Base-by-base conservation (phyloP, 1,140 invertebrate species). In the Ceratina calcarata region DNA sequence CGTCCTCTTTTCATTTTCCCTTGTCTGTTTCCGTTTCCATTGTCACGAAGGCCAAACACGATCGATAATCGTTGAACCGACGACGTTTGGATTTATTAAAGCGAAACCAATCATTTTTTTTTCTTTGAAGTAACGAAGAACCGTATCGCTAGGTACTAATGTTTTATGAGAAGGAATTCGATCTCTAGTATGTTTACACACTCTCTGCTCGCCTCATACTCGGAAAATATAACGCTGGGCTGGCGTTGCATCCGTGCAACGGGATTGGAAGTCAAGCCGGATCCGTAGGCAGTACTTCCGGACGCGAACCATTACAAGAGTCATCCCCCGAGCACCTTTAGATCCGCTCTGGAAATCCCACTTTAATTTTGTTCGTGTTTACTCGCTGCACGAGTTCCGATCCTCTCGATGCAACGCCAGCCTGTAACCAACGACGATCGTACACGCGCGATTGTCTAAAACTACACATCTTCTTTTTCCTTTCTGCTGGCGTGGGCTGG, bases 361-460 rank as follows among this genome's bases (percentile, higher is more conserved):
- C 2, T 45, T 45, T 45, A 45, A 10, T 10, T 45, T 10, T 45
- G 3, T 10, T 45, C 37, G 37, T 45, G 37, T 45, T 45, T 45
- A 45, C 37, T 45, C 37, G 37, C 37, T 10, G 37, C 49, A 69
- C 22, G 18, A 69, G 51, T 55, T 55, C 24, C 7, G 3, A 16
- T 18, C 13, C 12, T 45, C 51, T 60, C 66, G 51, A 74, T 60
- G 61, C 65, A 65, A 66, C 58, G 61, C 58, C 74, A 69, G 45
- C 70, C 65, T 20, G n/a, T 76, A 45, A 55, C 55, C 61, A 70
- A 57, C 18, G 68, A 74, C 78, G 72, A 65, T 69, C 60, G 57
- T 57, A 60, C 65, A 58, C 84, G 75, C 70, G 70, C 70, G 86
- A 86, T 87, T 82, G 84, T 87, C 76, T 79, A 76, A 86, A 77